A percentile compares a stretch with the other conserved stretches of the same genome.
Evolutionary conservation across 2,888 invertebrate genomes (phyloP).

Genomic region (Branchellion lobata): DNA sequence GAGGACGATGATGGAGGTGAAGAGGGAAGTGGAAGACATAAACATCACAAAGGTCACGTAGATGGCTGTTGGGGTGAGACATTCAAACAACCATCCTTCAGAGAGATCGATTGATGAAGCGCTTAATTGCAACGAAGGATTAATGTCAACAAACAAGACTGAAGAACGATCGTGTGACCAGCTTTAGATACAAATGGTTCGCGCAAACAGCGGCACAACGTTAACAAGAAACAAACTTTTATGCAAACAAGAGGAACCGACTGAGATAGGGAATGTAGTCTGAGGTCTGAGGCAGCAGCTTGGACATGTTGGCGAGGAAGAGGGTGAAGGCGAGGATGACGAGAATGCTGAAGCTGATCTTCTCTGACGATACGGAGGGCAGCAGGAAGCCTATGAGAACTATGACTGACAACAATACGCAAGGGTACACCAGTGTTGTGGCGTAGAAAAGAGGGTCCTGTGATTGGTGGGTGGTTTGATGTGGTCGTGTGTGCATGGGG

Average conservation of each 20-base stretch:
- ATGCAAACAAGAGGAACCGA: not conserved
- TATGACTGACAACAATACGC: conserved; percentile 21
- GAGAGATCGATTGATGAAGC: too few relatives aligned
- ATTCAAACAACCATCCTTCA: too few relatives aligned
- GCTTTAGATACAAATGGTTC: too few relatives aligned
- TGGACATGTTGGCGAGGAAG: conserved; percentile 15
- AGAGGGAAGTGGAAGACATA: conserved; percentile 2
- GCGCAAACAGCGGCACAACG: too few relatives aligned
- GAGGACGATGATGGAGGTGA: conserved; percentile 25
- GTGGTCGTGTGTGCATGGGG: too few relatives aligned
- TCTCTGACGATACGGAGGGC: conserved; percentile 6
- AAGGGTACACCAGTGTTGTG: conserved; percentile 19
- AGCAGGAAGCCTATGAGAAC: conserved; percentile 15
- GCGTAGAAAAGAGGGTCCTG: conserved; percentile 1
- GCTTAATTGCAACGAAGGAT: too few relatives aligned
- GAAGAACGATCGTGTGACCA: too few relatives aligned
- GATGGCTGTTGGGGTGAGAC: conserved; percentile 17
- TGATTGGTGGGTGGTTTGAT: not conserved
- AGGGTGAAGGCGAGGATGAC: conserved; percentile 35
- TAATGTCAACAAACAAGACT: too few relatives aligned
- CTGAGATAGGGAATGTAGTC: conserved; percentile 25
- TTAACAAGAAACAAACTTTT: too few relatives aligned
- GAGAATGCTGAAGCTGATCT: conserved; percentile 3
- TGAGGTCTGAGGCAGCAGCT: conserved; percentile 7
- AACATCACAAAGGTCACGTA: conserved; percentile 32